phyloP scores from a whole-genome alignment of 2,797 vertebrate species.

The Pangasius krempfi region DNA sequence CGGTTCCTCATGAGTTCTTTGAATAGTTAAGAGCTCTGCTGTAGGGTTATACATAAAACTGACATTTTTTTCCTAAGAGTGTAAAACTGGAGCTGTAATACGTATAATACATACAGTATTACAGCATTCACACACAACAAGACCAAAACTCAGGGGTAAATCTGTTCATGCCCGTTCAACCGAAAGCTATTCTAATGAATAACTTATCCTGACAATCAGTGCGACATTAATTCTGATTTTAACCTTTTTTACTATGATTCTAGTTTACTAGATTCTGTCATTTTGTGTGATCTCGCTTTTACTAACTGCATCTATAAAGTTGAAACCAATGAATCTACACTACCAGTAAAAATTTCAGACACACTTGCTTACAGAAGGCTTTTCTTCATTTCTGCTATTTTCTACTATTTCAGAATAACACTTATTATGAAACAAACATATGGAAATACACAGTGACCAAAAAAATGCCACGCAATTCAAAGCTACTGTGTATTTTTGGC shows the following conservation, averaged over 20 bases:
- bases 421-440: not conserved
- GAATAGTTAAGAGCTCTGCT: not conserved
- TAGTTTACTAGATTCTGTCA: not conserved
- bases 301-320: not conserved
- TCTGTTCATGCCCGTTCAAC: not conserved
- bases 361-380: not conserved
- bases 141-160: not conserved
- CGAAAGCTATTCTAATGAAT: not conserved
- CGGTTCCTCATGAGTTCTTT: not conserved
- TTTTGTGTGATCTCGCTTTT: not conserved
- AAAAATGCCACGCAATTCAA: not conserved
- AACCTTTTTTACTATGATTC: not conserved
- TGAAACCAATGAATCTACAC: not conserved
- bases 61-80: not conserved
- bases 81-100: not conserved
- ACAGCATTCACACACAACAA: not conserved
- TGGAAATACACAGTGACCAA: not conserved
- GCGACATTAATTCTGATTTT: not conserved
- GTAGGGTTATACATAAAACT: not conserved
- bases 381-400: not conserved
- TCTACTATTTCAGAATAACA: not conserved
- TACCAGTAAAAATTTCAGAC: not conserved
- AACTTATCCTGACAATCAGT: not conserved
- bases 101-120: not conserved
- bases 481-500: not conserved